Percentiles rank a stretch among this genome's conserved stretches.
Evolutionary conservation across 30 jellyfish, hydroid and myxozoan genomes (phyloP).

Genomic region (Sanderia malayensis): DNA sequence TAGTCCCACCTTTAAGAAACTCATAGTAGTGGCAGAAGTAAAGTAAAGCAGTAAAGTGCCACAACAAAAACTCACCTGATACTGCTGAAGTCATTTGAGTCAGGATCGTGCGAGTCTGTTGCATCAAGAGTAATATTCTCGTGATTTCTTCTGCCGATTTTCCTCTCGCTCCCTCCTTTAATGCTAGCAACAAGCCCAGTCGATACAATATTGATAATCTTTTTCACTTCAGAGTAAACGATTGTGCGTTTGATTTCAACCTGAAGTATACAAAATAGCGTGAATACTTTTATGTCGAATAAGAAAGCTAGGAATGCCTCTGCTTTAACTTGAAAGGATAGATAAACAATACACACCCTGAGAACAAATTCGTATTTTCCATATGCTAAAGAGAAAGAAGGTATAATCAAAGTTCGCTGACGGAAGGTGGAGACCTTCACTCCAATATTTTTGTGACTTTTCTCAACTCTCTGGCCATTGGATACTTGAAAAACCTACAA

Average conservation of each 20-base stretch:
- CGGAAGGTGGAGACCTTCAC: slow-evolving; percentile 6
- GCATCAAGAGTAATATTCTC: slow-evolving; percentile 54
- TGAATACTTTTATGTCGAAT: no score
- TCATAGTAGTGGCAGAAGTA: no score
- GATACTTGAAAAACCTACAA: slow-evolving; percentile 3
- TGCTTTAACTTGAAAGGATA: neutral
- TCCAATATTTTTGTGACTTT: slow-evolving; percentile 16
- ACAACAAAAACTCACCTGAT: slow-evolving; percentile 19
- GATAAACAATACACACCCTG: slow-evolving; percentile 14
- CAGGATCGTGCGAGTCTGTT: slow-evolving; percentile 44
- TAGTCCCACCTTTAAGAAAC: no score
- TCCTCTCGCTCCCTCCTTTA: slow-evolving; percentile 22
- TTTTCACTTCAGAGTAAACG: slow-evolving; percentile 8
- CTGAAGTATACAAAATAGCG: neutral
- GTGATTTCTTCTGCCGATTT: slow-evolving; percentile 29
- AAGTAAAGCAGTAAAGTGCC: no score
- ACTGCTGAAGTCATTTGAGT: slow-evolving; percentile 3
- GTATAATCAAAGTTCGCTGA: slow-evolving; percentile 39
- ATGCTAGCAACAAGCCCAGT: slow-evolving; percentile 36
- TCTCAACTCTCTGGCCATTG: slow-evolving; percentile 13
- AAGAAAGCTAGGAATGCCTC: neutral
- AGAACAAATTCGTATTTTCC: slow-evolving; percentile 26
- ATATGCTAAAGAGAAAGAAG: slow-evolving; percentile 13
- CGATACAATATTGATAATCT: slow-evolving; percentile 15
- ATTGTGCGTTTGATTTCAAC: slow-evolving; percentile 41